Base-by-base conservation (phyloP, 2,113 vertebrate genomes). In the Pseudolaguvia tuberculata region DNA sequence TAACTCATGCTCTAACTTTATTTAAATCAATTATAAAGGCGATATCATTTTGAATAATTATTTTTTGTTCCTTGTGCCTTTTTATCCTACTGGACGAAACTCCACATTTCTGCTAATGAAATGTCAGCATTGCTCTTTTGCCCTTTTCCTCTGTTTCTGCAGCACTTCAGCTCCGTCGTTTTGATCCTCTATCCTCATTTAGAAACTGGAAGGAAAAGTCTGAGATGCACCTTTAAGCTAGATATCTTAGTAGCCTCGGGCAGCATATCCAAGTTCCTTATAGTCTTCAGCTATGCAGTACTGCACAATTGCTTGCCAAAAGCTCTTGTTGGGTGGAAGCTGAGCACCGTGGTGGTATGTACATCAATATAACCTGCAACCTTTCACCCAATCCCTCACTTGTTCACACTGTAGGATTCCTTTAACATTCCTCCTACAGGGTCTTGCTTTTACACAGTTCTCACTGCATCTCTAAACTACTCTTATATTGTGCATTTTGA, bases 121-220 rank as follows among this genome's bases (percentile, higher is more conserved):
- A 80, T 80, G 75, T 78, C 75, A 70, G 63, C 72, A 58, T 66
- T 59, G 29, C 56, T 67, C 48, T 51, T 62, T 68, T 80, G 79
- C 76, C 75, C 75, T 80, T 78, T 78, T 57, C 51, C 29, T 68
- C 20, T 23, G 23, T 31, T 58, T 63, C 59, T 61, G 61, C 72
- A 63, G 31, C n/a, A 1, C 59, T 39, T 25, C 61, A 27, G 56
- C 45, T 68, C n/a, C 20, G 39, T 31, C 31, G 20, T 35, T 39
- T 66, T 57, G 6, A 23, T 7, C 5, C 35, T 29, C 55, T 48
- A 27, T 66, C 35, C 72, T 75, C 72, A 75, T 75, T 75, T 75
- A 75, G 39, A 27, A 66, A 31, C 35, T 17, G 29, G 17, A 9
- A 42, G 20, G 18, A 20, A 76, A 62, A 76, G 21, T 47, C 56